phyloP scores from a whole-genome alignment of 2,888 invertebrate species.

The Pseudanteris insignis region DNA sequence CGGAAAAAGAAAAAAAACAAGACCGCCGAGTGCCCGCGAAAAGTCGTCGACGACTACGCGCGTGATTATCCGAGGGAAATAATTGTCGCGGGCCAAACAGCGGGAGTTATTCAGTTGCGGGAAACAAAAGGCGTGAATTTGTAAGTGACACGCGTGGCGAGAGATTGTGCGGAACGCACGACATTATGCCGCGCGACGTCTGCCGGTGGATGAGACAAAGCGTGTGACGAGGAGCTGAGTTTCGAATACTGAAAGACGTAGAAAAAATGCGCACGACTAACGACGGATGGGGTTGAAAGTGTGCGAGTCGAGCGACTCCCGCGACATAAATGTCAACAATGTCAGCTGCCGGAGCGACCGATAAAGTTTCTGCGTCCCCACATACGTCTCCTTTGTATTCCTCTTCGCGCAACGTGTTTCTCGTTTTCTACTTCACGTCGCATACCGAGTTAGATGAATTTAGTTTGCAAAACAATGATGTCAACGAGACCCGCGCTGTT shows the following conservation, averaged over 20 bases:
- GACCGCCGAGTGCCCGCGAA: too few species aligned
- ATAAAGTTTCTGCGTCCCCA: slow-evolving; percentile 59
- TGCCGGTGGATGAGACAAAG: slow-evolving; percentile 32
- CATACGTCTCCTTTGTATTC: slow-evolving; percentile 14
- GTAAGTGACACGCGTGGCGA: slow-evolving; percentile 53
- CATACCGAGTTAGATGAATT: too few species aligned
- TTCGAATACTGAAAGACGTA: slow-evolving; percentile 40
- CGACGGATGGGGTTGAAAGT: slow-evolving; percentile 54
- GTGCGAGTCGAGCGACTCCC: slow-evolving; percentile 51
- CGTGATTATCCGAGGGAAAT: slow-evolving; percentile 7
- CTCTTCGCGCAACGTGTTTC: too few species aligned
- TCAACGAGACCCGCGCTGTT: too few species aligned
- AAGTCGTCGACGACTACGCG: neutral
- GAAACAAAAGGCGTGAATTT: slow-evolving; percentile 59
- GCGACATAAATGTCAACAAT: slow-evolving; percentile 60
- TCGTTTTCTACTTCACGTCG: too few species aligned
- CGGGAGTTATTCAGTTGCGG: slow-evolving; percentile 14
- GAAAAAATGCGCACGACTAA: slow-evolving; percentile 49
- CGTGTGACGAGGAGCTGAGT: slow-evolving; percentile 27
- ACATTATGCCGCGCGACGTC: slow-evolving; percentile 43
- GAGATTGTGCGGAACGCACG: slow-evolving; percentile 39
- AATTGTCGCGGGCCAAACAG: slow-evolving; percentile 14
- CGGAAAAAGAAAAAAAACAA: too few species aligned
- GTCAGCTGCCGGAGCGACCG: slow-evolving; percentile 57
- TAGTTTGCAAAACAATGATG: too few species aligned